Evolutionary conservation across 1,140 invertebrate species (phyloP).

Genomic region (Eumaeus atala): DNA sequence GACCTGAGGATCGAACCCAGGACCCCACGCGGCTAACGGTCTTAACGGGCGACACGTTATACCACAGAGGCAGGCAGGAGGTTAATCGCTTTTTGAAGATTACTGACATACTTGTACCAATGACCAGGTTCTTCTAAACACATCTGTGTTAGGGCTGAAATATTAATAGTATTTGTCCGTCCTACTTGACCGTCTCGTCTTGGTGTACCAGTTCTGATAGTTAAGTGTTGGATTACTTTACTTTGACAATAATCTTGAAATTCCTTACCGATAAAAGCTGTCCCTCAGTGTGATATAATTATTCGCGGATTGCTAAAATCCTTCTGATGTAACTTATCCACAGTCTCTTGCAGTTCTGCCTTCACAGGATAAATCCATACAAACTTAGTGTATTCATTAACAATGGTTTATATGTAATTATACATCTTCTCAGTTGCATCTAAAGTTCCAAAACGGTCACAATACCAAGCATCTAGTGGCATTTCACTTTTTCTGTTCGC

Average conservation of each 20-base stretch:
- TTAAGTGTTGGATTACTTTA: no score
- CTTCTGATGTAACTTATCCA: background rate
- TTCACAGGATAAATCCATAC: background rate
- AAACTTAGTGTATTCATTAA: background rate
- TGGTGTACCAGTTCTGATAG: no score
- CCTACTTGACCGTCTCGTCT: background rate
- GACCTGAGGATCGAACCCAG: no score
- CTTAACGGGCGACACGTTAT: no score
- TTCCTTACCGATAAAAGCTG: background rate
- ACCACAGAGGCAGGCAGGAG: no score
- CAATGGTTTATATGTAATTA: background rate
- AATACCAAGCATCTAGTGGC: slow-evolving; percentile 3
- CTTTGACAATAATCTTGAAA: no score
- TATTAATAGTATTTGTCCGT: background rate
- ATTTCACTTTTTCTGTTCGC: slow-evolving; percentile 6
- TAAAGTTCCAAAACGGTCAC: background rate
- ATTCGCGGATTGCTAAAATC: background rate
- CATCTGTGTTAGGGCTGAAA: background rate
- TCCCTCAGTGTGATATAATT: background rate
- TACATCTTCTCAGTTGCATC: background rate
- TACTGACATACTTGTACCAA: background rate
- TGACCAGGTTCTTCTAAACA: background rate
- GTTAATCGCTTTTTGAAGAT: no score
- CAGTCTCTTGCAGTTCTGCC: background rate
- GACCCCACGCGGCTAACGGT: no score